These are phyloP conservation scores for Cottus gobio DNA, from an alignment of 2,113 vertebrate species.

Conservation along the genomic window DNA sequence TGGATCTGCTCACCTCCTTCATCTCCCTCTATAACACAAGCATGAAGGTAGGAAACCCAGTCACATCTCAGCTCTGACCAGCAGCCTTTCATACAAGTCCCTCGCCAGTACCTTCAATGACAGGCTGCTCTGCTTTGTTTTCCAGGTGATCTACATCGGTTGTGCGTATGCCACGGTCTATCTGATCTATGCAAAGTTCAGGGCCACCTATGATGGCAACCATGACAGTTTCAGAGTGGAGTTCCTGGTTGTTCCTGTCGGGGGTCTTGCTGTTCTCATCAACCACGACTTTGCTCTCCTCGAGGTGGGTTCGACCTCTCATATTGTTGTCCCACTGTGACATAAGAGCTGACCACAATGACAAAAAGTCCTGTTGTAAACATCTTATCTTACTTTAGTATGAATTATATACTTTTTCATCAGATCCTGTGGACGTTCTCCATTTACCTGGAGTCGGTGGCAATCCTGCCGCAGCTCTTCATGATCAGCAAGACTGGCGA, in stretches of 20 bases:
- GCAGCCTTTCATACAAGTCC: background rate
- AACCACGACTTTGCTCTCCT: constrained; percentile 97
- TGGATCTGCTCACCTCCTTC: constrained; percentile 97
- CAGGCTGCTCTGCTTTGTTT: background rate
- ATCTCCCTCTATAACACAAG: constrained; percentile 97
- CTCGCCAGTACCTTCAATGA: background rate
- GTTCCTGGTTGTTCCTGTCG: constrained; percentile 96
- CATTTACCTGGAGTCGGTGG: constrained; percentile 98
- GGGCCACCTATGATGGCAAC: constrained; percentile 98
- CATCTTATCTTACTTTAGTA: background rate
- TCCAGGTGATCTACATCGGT: constrained; percentile 94
- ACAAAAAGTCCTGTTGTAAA: background rate
- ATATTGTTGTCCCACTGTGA: background rate
- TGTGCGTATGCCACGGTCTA: constrained; percentile 95
- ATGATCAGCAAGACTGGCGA: constrained; percentile 99
- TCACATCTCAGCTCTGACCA: background rate
- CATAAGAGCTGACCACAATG: background rate
- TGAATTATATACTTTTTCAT: background rate
- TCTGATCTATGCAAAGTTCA: constrained; percentile 97
- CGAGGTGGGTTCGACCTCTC: constrained; percentile 85
- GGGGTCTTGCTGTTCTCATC: constrained; percentile 94
- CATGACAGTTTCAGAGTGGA: constrained; percentile 98
- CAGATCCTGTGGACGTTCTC: constrained; percentile 99
- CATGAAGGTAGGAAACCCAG: constrained; percentile 91
- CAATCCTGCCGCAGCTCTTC: constrained; percentile 98